These are phyloP conservation scores for Drosophila busckii DNA, from an alignment of 1,140 invertebrate species.

Conservation along the genomic window DNA sequence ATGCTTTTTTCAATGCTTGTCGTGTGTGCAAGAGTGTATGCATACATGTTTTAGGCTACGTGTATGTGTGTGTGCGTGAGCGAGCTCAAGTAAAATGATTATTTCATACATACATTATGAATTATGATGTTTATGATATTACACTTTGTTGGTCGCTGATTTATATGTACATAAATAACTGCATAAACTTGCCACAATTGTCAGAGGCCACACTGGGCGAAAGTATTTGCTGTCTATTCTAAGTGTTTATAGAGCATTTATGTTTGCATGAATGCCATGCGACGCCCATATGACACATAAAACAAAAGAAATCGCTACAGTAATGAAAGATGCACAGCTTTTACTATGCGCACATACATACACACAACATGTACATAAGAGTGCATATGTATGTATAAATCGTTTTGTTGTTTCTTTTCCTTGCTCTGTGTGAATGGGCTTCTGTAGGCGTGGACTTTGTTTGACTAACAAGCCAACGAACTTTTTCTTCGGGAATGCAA, in stretches of 20 bases:
- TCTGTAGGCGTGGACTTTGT: not conserved
- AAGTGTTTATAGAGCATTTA: conserved; percentile 12
- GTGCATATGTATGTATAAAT: conserved; percentile 17
- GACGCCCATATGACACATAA: conserved; percentile 27
- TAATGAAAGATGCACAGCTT: conserved; percentile 13
- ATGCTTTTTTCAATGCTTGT: not conserved
- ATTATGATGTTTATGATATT: conserved; percentile 20
- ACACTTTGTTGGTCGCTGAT: conserved; percentile 35
- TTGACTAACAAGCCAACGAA: conserved; percentile 28
- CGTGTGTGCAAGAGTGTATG: not conserved
- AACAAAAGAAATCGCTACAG: conserved; percentile 12
- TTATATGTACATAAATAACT: conserved; percentile 1
- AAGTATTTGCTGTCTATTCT: conserved; percentile 29
- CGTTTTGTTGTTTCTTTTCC: conserved; percentile 2
- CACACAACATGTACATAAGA: not conserved
- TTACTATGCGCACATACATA: conserved; percentile 10
- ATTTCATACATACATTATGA: conserved; percentile 28
- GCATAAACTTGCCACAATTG: conserved; percentile 31
- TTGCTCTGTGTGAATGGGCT: conserved; percentile 2
- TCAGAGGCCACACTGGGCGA: conserved; percentile 36
- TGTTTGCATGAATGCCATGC: conserved; percentile 5
- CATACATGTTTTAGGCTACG: not conserved
- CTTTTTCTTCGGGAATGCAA: conserved; percentile 9
- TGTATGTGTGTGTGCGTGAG: not conserved
- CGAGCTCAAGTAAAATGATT: conserved; percentile 14